A percentile compares a stretch with the other conserved stretches of the same genome.
Evolutionary conservation across 1,140 invertebrate species (phyloP).

Genomic region (Drosophila tani): DNA sequence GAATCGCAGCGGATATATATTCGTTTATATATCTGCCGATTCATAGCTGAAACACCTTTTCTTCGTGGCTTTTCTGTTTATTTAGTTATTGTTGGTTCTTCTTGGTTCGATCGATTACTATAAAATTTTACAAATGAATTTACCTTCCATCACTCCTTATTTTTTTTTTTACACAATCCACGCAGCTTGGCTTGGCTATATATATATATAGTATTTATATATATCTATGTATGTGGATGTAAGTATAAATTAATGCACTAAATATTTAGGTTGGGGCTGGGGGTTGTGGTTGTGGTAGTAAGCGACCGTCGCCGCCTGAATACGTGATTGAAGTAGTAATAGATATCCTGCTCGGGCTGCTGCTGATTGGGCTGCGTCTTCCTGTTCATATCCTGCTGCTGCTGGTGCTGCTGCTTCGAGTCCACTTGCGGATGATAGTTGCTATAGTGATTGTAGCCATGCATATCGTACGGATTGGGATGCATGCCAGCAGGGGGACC

Average conservation of each 20-base stretch:
- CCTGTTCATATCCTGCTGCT: conserved; percentile 62
- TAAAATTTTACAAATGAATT: conserved; percentile 59
- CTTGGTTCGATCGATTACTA: conserved; percentile 28
- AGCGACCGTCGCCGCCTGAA: conserved; percentile 60
- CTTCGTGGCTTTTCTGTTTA: conserved; percentile 33
- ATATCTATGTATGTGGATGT: conserved; percentile 51
- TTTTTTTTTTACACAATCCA: conserved; percentile 59
- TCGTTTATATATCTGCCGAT: conserved; percentile 30
- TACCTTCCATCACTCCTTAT: conserved; percentile 1
- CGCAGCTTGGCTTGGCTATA: conserved; percentile 38
- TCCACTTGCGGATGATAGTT: conserved; percentile 79
- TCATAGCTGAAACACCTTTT: conserved; percentile 34
- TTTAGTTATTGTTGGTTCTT: conserved; percentile 39
- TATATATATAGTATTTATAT: conserved; percentile 59
- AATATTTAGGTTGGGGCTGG: conserved; percentile 32
- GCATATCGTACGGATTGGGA: conserved; percentile 75
- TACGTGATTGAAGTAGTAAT: conserved; percentile 82
- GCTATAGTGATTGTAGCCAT: conserved; percentile 76
- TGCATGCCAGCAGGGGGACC: conserved; percentile 56
- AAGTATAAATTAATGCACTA: conserved; percentile 43
- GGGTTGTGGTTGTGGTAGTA: conserved; percentile 7
- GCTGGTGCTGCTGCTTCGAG: conserved; percentile 50
- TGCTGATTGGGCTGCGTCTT: conserved; percentile 77
- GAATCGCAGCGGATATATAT: conserved; percentile 26
- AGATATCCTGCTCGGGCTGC: conserved; percentile 79